Base-by-base conservation (phyloP, 2,888 invertebrate genomes). In the Pammene aurita region DNA sequence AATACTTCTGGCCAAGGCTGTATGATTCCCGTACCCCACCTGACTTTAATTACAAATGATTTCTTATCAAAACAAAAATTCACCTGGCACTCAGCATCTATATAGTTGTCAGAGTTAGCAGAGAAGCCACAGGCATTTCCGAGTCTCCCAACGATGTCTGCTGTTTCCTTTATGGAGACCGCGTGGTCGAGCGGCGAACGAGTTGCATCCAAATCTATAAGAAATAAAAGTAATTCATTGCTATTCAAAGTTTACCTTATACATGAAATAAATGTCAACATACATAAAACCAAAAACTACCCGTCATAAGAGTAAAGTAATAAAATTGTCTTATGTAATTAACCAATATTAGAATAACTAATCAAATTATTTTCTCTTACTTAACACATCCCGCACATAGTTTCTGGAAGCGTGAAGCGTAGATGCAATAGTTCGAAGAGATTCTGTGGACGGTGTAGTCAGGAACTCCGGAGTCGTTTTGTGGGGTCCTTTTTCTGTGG, bases 71-170 rank as follows among this genome's bases (percentile, higher is more conserved):
- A 26, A 26, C 26, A 1, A 4, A 26, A 26, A 34, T 75, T 75
- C 71, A 94, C 94, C 92, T 94, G 94, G 71, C 94, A 94, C 52
- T 94, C 94, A 0, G 90, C 86, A 38, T 93, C 90, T 67, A 85
- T 78, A 72, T 83, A 92, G 75, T 83, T 93, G 74, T 86, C 87
- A 0, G 80, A 87, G 72, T 86, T 91, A 16, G 77, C 82, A 0
- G 87, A 83, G 75, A 82, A 89, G 0, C 79, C 81, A 68, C 80
- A 93, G 26, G 83, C 93, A 0, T 83, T 82, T 0, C 90, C 91
- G 0, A 54, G 34, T 54, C 16, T 54, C n/a, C 54, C 54, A 35
- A 92, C 78, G 10, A 86, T 18, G 2, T 85, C 85, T 0, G 84
- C 83, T 0, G 86, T 83, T 41, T 92, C 84, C 0, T 84, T 64